A percentile compares a stretch with the other conserved stretches of the same genome.
Conservation (phyloP, 2,797 vertebrate species). For the Oreonectes daqikongensis region DNA sequence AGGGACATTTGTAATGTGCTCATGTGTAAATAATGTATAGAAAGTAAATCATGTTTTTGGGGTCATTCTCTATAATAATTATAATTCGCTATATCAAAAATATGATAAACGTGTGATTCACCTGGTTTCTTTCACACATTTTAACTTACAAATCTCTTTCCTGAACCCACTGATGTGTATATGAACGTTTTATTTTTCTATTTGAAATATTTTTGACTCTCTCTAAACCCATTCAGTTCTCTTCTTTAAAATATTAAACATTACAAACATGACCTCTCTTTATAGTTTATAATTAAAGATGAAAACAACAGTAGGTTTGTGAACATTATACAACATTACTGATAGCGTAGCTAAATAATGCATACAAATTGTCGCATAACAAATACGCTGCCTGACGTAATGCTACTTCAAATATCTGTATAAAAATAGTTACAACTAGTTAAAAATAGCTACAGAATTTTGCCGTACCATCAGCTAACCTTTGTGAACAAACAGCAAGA, state of each 20-base stretch:
- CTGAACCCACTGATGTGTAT: too few species aligned
- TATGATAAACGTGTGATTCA: neutral
- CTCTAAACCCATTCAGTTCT: neutral
- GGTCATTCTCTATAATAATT: neutral
- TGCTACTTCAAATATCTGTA: constrained; percentile 60
- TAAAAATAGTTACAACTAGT: constrained; percentile 73
- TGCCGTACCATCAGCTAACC: constrained; percentile 25
- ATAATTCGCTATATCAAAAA: neutral
- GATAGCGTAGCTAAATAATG: constrained; percentile 19
- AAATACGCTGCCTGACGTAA: constrained; percentile 26
- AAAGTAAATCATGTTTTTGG: neutral
- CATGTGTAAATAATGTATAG: constrained; percentile 20
- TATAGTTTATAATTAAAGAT: constrained; percentile 16
- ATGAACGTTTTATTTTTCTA: too few species aligned
- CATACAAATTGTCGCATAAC: constrained; percentile 32
- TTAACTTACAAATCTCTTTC: too few species aligned
- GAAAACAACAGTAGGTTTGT: constrained; percentile 19
- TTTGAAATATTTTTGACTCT: too few species aligned
- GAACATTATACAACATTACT: neutral
- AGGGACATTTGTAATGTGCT: neutral
- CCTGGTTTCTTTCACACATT: neutral
- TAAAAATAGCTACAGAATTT: constrained; percentile 43
- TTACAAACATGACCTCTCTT: neutral
- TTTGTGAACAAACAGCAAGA: neutral
- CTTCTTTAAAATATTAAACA: neutral